A percentile compares a stretch with the other conserved stretches of the same genome.
These are phyloP conservation scores for Calameuta pallipes DNA, from an alignment of 2,888 invertebrate genomes.

Conservation along the genomic window DNA sequence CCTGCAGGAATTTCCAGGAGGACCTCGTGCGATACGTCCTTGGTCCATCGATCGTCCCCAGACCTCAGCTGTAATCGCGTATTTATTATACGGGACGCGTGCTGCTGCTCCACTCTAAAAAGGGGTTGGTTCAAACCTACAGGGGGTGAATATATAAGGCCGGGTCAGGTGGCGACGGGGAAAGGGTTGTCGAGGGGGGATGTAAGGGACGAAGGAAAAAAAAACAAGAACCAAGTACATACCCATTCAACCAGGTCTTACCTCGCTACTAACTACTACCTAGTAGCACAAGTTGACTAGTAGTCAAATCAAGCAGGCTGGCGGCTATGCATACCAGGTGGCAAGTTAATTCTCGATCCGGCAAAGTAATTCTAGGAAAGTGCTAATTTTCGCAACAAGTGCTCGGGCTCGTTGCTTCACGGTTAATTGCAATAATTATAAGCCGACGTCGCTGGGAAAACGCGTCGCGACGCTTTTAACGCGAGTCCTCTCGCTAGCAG, in stretches of 20 bases:
- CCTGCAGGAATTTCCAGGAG: not conserved
- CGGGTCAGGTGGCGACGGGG: not conserved
- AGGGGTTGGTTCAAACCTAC: not conserved
- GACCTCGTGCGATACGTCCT: not conserved
- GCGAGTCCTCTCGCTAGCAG: not conserved
- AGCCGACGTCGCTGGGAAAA: not conserved
- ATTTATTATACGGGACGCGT: not conserved
- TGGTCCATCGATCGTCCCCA: not conserved
- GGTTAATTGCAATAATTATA: slow-evolving; percentile 1
- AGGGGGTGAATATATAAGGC: not conserved
- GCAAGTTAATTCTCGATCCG: not conserved
- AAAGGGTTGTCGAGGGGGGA: not conserved
- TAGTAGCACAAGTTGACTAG: not conserved
- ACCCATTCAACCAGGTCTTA: not conserved
- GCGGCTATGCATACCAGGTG: not conserved
- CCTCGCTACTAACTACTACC: not conserved
- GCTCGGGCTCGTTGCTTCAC: not conserved
- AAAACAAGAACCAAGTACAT: not conserved
- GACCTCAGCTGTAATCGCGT: not conserved
- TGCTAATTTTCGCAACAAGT: not conserved
- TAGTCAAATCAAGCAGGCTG: not conserved
- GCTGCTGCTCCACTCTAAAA: not conserved
- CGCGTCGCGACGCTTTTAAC: not conserved
- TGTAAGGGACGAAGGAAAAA: not conserved
- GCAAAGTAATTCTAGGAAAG: not conserved